Conservation (phyloP, 2,888 invertebrate genomes). For the Sinhomidia bicolor region DNA sequence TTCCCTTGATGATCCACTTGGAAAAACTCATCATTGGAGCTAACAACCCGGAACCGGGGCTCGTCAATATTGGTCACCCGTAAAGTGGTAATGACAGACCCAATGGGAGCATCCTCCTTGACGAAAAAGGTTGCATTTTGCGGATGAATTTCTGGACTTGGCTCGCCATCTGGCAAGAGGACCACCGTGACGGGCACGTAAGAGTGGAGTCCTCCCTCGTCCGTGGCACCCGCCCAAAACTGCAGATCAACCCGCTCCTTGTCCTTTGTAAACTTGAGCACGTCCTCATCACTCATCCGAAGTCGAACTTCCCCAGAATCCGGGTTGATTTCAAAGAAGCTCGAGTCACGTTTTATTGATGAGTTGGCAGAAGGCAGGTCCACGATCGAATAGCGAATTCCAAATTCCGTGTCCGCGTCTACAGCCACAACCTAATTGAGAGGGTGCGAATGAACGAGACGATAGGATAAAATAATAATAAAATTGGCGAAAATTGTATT, state of each 20-base stretch:
- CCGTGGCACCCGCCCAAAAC: constrained; percentile 79
- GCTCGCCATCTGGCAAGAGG: constrained; percentile 77
- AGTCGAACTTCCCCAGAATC: constrained; percentile 89
- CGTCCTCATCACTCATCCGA: constrained; percentile 78
- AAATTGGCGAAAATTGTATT: too few species aligned
- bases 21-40: constrained; percentile 81
- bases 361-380: constrained; percentile 84
- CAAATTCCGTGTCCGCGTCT: constrained; percentile 90
- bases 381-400: constrained; percentile 90
- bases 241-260: constrained; percentile 78
- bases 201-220: constrained; percentile 79
- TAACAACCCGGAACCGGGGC: constrained; percentile 82
- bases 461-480: too few species aligned
- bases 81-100: constrained; percentile 82
- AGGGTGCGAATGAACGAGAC: too few species aligned
- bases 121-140: constrained; percentile 80
- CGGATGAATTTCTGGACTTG: constrained; percentile 79
- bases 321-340: constrained; percentile 89
- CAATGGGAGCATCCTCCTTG: constrained; percentile 82
- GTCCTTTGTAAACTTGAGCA: constrained; percentile 77
- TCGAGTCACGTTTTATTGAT: constrained; percentile 83
- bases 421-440: constrained; percentile 85
- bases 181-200: constrained; percentile 80
- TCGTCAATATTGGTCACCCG: constrained; percentile 82
- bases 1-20: constrained; percentile 79